Conservation (phyloP, 2,113 vertebrate species). For the Lampris incognitus region DNA sequence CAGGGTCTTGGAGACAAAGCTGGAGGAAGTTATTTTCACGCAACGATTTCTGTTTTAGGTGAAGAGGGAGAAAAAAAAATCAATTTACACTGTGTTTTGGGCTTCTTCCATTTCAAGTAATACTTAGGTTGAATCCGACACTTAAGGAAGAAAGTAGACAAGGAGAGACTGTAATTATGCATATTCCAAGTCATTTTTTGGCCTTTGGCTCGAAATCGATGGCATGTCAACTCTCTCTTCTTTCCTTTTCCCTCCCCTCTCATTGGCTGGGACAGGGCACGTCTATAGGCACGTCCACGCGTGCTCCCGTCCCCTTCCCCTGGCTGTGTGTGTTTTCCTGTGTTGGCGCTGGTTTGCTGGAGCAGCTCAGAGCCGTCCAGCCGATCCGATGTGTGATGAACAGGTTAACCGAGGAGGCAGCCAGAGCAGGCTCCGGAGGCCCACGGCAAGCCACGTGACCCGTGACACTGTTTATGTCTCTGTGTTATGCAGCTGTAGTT, state of each 20-base stretch:
- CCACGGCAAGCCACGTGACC: slow-evolving; percentile 36
- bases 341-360: slow-evolving; percentile 11
- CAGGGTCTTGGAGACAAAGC: too few species aligned
- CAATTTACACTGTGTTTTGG: too few species aligned
- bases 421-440: slow-evolving; percentile 58
- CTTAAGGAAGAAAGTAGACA: too few species aligned
- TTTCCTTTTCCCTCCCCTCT: slow-evolving; percentile 19
- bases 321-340: slow-evolving; percentile 30
- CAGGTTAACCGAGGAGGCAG: slow-evolving; percentile 34
- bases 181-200: too few species aligned
- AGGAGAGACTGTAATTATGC: too few species aligned
- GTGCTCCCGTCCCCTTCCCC: slow-evolving; percentile 48
- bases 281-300: slow-evolving; percentile 44
- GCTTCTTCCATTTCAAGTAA: too few species aligned
- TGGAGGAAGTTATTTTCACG: too few species aligned
- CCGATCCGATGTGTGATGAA: slow-evolving; percentile 57
- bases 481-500: background rate
- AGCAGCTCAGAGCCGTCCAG: slow-evolving; percentile 58
- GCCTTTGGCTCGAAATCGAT: too few species aligned
- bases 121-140: too few species aligned
- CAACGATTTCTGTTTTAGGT: too few species aligned
- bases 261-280: slow-evolving; percentile 65
- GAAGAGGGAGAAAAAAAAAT: too few species aligned
- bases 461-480: slow-evolving; percentile 58
- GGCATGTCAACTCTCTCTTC: too few species aligned